Evolutionary conservation across 1,140 invertebrate species (phyloP).

Genomic region (Cryptotermes secundus): DNA sequence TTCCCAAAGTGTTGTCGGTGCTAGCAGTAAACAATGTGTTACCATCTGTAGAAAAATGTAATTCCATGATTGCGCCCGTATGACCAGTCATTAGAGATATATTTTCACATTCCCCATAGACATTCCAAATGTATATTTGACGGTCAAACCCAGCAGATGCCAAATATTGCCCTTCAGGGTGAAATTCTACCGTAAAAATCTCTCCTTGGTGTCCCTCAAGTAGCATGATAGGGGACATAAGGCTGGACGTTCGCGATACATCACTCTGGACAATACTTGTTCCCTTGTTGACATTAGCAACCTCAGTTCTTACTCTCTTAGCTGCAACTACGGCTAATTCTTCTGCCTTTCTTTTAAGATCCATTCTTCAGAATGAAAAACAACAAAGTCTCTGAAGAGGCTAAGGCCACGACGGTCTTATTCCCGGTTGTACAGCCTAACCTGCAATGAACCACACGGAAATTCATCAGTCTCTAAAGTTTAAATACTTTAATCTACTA

Average conservation of each 20-base stretch:
- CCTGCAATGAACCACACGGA: too few relatives aligned
- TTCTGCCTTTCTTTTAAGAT: conserved; percentile 66
- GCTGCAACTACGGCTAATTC: conserved; percentile 68
- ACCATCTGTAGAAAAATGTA: conserved; percentile 95
- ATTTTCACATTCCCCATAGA: conserved; percentile 98
- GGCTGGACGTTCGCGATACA: conserved; percentile 74
- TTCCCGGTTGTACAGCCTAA: too few relatives aligned
- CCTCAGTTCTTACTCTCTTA: conserved; percentile 69
- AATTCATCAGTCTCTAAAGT: too few relatives aligned
- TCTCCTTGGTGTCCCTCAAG: conserved; percentile 96
- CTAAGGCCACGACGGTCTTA: too few relatives aligned
- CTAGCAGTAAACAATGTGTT: conserved; percentile 86
- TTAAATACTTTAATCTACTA: too few relatives aligned
- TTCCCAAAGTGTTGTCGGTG: conserved; percentile 91
- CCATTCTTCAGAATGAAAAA: conserved; percentile 40
- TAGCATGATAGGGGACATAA: conserved; percentile 94
- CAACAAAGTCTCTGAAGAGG: not conserved
- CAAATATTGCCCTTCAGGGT: conserved; percentile 92
- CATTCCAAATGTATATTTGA: conserved; percentile 98
- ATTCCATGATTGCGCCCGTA: conserved; percentile 93
- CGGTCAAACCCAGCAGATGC: conserved; percentile 96
- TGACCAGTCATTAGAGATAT: conserved; percentile 90
- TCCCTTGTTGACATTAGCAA: conserved; percentile 56
- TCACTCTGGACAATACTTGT: conserved; percentile 21
- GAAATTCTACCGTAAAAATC: conserved; percentile 91